These are phyloP conservation scores for Heliconius charithonia DNA, from an alignment of 2,888 invertebrate species.

Conservation along the genomic window DNA sequence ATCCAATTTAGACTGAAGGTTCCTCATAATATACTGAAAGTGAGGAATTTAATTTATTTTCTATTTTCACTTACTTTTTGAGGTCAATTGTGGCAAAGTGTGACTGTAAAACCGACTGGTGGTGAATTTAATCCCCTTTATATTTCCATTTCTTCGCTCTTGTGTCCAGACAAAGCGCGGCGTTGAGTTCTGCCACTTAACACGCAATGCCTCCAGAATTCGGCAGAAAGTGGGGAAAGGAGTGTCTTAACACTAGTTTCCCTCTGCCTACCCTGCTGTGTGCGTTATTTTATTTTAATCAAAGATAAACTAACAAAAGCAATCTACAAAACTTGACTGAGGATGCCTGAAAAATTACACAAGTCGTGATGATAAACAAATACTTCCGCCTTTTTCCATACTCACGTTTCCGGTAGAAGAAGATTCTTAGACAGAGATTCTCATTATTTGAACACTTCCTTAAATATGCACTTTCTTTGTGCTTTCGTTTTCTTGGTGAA, in stretches of 20 bases:
- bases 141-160: no score
- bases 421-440: neutral
- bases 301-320: neutral
- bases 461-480: conserved; percentile 5
- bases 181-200: no score
- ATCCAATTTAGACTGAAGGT: neutral
- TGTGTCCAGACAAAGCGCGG: no score
- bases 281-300: no score
- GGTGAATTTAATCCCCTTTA: no score
- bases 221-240: no score
- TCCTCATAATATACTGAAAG: neutral
- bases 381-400: neutral
- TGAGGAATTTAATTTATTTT: neutral
- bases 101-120: no score
- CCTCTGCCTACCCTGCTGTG: no score
- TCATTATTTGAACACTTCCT: conserved; percentile 15
- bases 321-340: neutral
- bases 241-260: no score
- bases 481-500: neutral
- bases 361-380: neutral
- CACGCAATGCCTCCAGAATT: no score
- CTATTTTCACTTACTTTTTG: neutral
- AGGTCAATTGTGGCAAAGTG: no score
- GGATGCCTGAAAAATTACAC: neutral
- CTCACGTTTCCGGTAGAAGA: neutral